A percentile compares a stretch with the other conserved stretches of the same genome.
These are phyloP conservation scores for Nesidiocoris tenuis DNA, from an alignment of 2,888 invertebrate species.

Conservation along the genomic window DNA sequence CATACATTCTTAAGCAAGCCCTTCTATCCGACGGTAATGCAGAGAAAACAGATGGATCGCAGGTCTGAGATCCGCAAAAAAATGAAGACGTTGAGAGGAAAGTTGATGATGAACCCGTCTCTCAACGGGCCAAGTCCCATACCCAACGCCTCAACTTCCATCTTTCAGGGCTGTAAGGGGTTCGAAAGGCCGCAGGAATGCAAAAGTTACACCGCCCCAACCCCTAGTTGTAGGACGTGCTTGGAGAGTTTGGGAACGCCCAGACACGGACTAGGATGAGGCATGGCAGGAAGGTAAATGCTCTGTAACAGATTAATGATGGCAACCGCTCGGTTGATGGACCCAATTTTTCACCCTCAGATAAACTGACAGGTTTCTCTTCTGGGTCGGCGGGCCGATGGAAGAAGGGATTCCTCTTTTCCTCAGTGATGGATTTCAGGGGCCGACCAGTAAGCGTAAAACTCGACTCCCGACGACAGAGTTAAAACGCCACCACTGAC, in stretches of 20 bases:
- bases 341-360: slow-evolving; percentile 42
- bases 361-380: slow-evolving; percentile 33
- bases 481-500: neutral
- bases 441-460: slow-evolving; percentile 3
- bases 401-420: neutral
- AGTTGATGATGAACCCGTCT: neutral
- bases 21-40: too few species aligned
- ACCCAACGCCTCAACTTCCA: neutral
- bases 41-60: too few species aligned
- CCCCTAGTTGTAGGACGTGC: neutral
- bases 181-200: neutral
- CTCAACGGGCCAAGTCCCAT: neutral
- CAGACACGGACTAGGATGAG: neutral
- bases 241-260: neutral
- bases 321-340: slow-evolving; percentile 35
- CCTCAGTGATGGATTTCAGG: slow-evolving; percentile 23
- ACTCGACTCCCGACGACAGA: neutral
- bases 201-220: neutral
- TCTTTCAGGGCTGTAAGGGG: neutral
- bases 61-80: neutral
- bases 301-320: slow-evolving; percentile 43
- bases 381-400: slow-evolving; percentile 10
- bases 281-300: slow-evolving; percentile 25
- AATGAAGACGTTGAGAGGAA: neutral
- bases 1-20: too few species aligned